Evolutionary conservation across 2,797 vertebrate genomes (phyloP).

Genomic region (Amazona ochrocephala): DNA sequence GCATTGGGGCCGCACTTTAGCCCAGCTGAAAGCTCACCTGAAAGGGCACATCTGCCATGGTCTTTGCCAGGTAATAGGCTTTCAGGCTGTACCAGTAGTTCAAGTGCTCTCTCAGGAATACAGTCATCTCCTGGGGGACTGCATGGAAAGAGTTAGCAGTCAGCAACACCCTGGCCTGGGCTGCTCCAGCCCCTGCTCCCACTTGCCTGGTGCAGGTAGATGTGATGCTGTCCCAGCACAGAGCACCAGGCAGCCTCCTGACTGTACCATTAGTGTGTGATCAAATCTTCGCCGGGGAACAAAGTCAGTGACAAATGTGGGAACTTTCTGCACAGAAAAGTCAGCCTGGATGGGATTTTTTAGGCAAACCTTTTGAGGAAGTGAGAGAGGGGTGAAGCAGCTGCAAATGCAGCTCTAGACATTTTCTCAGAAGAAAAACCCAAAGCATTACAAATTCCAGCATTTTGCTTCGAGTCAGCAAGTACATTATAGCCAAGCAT

Average conservation of each 20-base stretch:
- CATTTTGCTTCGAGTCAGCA: background rate
- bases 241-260: background rate
- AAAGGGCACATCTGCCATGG: slow-evolving; percentile 95
- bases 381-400: background rate
- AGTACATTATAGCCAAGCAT: background rate
- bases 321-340: background rate
- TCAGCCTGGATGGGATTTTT: background rate
- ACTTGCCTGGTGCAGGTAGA: background rate
- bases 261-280: fast-evolving
- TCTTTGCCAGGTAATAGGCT: slow-evolving; percentile 97
- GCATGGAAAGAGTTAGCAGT: slow-evolving; percentile 6
- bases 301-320: fast-evolving
- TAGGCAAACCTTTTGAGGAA: background rate
- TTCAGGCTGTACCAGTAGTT: slow-evolving; percentile 99
- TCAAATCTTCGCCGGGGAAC: background rate
- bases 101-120: slow-evolving; percentile 94
- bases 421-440: background rate
- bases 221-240: background rate
- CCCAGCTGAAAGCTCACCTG: slow-evolving; percentile 80
- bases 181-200: background rate
- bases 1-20: fast-evolving
- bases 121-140: slow-evolving; percentile 98
- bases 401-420: background rate
- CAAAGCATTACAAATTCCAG: background rate
- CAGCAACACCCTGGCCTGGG: background rate